Evolutionary conservation across 1,140 invertebrate species (phyloP), one percentile per base, ranked within the genome.

Genomic region (Eubasilissa regina): DNA sequence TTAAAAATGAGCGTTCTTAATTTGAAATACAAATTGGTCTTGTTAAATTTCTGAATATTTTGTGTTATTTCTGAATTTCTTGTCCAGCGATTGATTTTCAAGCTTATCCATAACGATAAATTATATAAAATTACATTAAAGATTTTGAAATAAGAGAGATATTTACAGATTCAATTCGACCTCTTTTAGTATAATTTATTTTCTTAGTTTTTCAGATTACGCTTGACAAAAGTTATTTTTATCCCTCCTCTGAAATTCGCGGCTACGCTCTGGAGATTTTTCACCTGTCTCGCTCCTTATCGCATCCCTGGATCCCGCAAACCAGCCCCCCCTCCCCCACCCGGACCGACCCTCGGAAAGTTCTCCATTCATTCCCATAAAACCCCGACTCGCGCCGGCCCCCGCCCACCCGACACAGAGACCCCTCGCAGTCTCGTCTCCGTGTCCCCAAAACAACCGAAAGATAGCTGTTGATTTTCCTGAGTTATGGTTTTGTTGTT

Each of bases 401-500:
- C 60, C 21, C 1, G 11, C 1, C 25, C 21, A 43, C 60, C 10
- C 4, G 60, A 0, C 13, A 9, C 35, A n/a, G 9, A n/a, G n/a
- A 70, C 15, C 45, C 45, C 66, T 47, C 12, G 15, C 44, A 44
- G 73, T 75, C 73, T 75, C 44, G 56, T 76, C 19, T 45, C 43
- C 12, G 43, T 11, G 56, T 51, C 51, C 75, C 75, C 60, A 53
- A 77, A 77, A 77, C 64, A 58, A 51, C 10, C 45, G 19, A 17
- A 56, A 74, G 53, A 47, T 70, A 70, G 58, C 72, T 75, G 78
- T 79, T 79, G 78, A 75, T 75, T 45, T 75, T 70, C 51, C 44
- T 66, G 78, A 79, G 72, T 79, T 79, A 79, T 75, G 60, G 72
- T 79, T 79, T 79, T 79, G 78, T 79, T 79, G 75, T 79, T 75